phyloP scores from a whole-genome alignment of 2,113 vertebrate genomes.

The Apodemus sylvaticus region DNA sequence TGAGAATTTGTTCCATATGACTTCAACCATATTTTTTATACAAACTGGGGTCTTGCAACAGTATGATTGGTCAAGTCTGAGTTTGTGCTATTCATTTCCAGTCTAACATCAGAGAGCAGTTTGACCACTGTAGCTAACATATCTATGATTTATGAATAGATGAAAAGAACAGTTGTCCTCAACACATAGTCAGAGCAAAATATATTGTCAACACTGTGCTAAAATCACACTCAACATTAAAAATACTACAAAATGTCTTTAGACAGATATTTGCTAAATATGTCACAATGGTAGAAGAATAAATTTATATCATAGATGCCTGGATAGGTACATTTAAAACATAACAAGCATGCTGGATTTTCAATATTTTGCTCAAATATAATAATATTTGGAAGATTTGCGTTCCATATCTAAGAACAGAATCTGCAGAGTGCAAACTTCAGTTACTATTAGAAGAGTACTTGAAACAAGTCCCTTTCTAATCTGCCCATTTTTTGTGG shows the following conservation, averaged over 20 bases:
- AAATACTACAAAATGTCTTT: constrained; percentile 44
- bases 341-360: background rate
- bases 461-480: background rate
- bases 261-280: constrained; percentile 33
- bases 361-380: background rate
- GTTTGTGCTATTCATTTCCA: background rate
- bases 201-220: constrained; percentile 11
- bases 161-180: constrained; percentile 44
- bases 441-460: accelerated
- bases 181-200: constrained; percentile 52
- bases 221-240: constrained; percentile 57
- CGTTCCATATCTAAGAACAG: background rate
- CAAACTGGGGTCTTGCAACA: background rate
- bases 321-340: background rate
- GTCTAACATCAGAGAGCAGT: background rate
- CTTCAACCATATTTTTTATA: background rate
- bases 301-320: background rate
- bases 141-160: background rate
- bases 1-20: background rate
- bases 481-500: background rate
- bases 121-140: background rate
- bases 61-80: background rate
- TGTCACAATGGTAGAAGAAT: constrained; percentile 23
- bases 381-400: background rate
- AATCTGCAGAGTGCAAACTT: background rate